Base-by-base conservation (phyloP, 1,140 invertebrate genomes). In the Phymastichus coffea region DNA sequence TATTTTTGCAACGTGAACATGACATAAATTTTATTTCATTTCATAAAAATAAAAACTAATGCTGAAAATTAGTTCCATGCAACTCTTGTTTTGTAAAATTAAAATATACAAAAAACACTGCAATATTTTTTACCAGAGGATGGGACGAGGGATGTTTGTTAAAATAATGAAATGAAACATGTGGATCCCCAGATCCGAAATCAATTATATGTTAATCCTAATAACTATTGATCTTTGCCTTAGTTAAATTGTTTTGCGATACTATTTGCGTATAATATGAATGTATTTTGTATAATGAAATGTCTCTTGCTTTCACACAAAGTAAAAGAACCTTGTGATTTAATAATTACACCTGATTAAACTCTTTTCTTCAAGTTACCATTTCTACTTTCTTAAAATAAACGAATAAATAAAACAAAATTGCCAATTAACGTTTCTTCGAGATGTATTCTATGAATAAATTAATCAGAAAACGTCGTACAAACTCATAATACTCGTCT, bases 41-140 rank as follows among this genome's bases (percentile, higher is more conserved):
- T 35, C 23, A 26, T 30, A 17, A 48, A 33, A 20, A 47, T 14
- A 35, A 33, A 47, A 37, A 26, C 25, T 38, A 56, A 40, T n/a
- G 4, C 2, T 51, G 35, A 57, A 12, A 51, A 51, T 33, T 20
- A 49, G 25, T 25, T 57, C 46, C 49, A 48, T 15, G 17, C n/a
- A 49, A 48, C 28, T 57, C 9, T 15, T 56, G 48, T 49, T 51
- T 48, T 41, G 33, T 57, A 57, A 57, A 7, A 19, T 48, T 41
- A 33, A 43, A 49, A 51, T 1, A 66, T 57, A 69, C 62, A 63
- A 66, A 65, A 63, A 71, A 68, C 63, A 68, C 67, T 73, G 71
- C 76, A 78, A 79, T 79, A 78, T 77, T 79, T 79, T 78, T 79
- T 77, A 76, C 67, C 74, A 77, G 75, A 79, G 72, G 75, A 78